Evolutionary conservation across 2,888 invertebrate species (phyloP).

Genomic region (Athalia rosae): DNA sequence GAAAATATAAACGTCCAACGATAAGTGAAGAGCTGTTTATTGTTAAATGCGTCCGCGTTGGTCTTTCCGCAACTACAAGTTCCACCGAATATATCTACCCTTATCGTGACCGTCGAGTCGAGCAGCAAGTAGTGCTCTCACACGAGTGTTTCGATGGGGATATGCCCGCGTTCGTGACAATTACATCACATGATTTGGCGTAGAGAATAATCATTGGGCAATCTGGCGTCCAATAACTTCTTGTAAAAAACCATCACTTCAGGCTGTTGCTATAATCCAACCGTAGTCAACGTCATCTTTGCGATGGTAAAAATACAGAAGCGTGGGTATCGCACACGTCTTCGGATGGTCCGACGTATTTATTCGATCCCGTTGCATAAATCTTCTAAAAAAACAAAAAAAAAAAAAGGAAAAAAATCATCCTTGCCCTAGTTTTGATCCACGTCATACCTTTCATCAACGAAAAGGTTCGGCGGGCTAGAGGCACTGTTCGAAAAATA

Average conservation of each 20-base stretch:
- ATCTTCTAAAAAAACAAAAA: constrained; percentile 13
- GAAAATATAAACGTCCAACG: no score
- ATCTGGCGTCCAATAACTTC: background rate
- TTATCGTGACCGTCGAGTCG: no score
- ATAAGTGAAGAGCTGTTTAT: no score
- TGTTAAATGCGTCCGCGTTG: no score
- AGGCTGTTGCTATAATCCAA: background rate
- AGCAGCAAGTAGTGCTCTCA: no score
- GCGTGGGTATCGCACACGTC: constrained; percentile 23
- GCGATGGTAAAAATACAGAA: constrained; percentile 37
- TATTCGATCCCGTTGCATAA: constrained; percentile 22
- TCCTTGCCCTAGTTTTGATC: constrained; percentile 3
- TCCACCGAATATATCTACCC: no score
- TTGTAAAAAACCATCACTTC: background rate
- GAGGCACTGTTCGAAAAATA: background rate
- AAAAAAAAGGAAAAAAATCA: no score
- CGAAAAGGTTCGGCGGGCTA: no score
- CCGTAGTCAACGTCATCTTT: constrained; percentile 4
- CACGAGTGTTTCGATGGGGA: no score
- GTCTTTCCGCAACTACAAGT: no score
- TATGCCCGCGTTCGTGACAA: background rate
- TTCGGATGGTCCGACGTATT: background rate
- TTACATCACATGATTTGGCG: background rate
- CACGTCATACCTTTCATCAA: no score
- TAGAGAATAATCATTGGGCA: background rate